Evolutionary conservation across 2,888 invertebrate genomes (phyloP).

Genomic region (Steinernema carpocapsae): DNA sequence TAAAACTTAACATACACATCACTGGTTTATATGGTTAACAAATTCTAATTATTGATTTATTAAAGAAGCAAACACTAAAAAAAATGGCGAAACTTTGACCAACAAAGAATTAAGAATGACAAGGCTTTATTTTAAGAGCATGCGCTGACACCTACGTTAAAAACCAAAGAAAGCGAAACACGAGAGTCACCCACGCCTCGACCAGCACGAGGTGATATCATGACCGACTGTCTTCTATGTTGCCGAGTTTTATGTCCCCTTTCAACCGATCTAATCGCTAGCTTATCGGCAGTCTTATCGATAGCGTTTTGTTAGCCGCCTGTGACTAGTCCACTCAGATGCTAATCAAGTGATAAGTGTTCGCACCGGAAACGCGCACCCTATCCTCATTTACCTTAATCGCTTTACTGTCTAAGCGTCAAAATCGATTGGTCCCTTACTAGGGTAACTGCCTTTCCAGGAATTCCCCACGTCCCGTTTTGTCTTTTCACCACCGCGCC

Average conservation of each 20-base stretch:
- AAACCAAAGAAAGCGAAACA: no score
- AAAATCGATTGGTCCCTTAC: slow-evolving; percentile 23
- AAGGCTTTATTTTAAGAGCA: no score
- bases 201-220: no score
- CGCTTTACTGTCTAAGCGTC: background rate
- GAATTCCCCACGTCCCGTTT: slow-evolving; percentile 24
- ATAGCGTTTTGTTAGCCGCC: slow-evolving; percentile 21
- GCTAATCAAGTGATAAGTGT: slow-evolving; percentile 23
- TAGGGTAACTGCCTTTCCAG: background rate
- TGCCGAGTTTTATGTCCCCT: background rate
- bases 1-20: no score
- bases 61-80: no score
- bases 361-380: background rate
- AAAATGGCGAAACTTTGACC: no score
- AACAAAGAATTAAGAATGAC: no score
- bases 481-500: slow-evolving; percentile 27
- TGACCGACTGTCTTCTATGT: no score
- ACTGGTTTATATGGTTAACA: no score
- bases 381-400: background rate
- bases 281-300: slow-evolving; percentile 26
- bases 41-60: no score
- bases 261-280: slow-evolving; percentile 13
- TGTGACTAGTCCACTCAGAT: background rate
- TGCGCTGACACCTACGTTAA: no score
- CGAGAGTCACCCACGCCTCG: no score